A percentile compares a stretch with the other conserved stretches of the same genome.
These are phyloP conservation scores for Teleiodes luculella DNA, from an alignment of 2,888 invertebrate genomes.

Conservation along the genomic window DNA sequence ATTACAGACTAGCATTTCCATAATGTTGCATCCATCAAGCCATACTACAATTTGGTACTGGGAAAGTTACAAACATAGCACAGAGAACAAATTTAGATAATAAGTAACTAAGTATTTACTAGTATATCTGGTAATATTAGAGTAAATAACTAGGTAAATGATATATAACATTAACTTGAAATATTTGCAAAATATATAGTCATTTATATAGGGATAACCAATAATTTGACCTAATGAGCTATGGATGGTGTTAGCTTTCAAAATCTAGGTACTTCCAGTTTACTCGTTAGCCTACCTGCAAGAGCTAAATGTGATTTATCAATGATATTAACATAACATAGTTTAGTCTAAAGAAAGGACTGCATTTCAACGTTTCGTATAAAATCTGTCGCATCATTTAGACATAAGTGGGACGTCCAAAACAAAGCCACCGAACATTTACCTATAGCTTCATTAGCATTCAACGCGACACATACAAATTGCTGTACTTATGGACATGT, in stretches of 20 bases:
- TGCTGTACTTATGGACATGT: neutral
- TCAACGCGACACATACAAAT: neutral
- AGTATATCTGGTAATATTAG: constrained; percentile 1
- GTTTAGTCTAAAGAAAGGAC: too few relatives aligned
- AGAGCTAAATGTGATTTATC: too few relatives aligned
- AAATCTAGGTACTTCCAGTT: too few relatives aligned
- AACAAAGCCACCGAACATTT: neutral
- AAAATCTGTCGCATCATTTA: neutral
- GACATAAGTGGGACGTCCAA: neutral
- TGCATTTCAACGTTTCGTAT: too few relatives aligned
- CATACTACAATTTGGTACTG: neutral
- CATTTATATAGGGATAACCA: too few relatives aligned
- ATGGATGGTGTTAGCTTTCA: too few relatives aligned
- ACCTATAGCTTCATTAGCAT: neutral
- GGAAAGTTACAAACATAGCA: neutral
- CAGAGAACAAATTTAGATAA: constrained; percentile 2
- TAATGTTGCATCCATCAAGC: neutral
- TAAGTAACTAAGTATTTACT: too few relatives aligned
- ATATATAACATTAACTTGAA: neutral
- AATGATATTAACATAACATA: too few relatives aligned
- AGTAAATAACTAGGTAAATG: neutral
- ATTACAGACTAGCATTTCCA: too few relatives aligned
- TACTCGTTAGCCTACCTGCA: too few relatives aligned
- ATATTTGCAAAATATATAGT: neutral
- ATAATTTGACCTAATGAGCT: too few relatives aligned